Conservation (phyloP, 2,888 invertebrate genomes). For the Acrobasis suavella region DNA sequence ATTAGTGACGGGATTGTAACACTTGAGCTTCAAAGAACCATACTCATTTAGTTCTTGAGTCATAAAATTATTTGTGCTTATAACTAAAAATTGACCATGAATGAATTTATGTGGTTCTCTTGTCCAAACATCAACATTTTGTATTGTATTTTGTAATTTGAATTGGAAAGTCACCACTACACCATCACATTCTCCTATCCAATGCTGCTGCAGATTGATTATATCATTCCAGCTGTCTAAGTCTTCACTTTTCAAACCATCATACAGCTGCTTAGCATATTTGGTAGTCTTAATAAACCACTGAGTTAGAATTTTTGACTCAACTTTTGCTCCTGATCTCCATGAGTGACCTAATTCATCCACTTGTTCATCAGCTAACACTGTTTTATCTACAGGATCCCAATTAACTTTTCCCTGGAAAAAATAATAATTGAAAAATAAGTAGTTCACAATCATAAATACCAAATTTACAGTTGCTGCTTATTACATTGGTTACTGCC, state of each 20-base stretch:
- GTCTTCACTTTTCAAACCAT: constrained; percentile 86
- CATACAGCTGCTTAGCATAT: constrained; percentile 87
- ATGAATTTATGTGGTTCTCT: constrained; percentile 87
- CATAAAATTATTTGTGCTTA: constrained; percentile 65
- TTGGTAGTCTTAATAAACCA: constrained; percentile 97
- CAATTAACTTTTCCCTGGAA: constrained; percentile 94
- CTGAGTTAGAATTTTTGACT: constrained; percentile 93
- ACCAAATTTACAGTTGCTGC: no score
- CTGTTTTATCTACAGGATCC: constrained; percentile 99
- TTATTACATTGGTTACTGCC: no score
- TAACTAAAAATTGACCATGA: constrained; percentile 86
- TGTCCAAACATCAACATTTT: constrained; percentile 86
- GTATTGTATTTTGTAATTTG: constrained; percentile 46
- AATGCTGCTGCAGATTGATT: constrained; percentile 91
- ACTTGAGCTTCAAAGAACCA: constrained; percentile 44
- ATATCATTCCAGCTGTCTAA: constrained; percentile 93
- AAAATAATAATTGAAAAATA: constrained; percentile 6
- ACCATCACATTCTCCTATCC: constrained; percentile 95
- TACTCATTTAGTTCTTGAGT: constrained; percentile 48
- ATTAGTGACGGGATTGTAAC: constrained; percentile 88
- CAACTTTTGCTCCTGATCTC: constrained; percentile 97
- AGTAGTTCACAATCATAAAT: no score
- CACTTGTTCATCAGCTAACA: constrained; percentile 98
- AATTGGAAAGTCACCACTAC: constrained; percentile 86
- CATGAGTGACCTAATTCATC: constrained; percentile 95